phyloP scores from a whole-genome alignment of 2,113 vertebrate genomes.

The Ctenodactylus gundi region DNA sequence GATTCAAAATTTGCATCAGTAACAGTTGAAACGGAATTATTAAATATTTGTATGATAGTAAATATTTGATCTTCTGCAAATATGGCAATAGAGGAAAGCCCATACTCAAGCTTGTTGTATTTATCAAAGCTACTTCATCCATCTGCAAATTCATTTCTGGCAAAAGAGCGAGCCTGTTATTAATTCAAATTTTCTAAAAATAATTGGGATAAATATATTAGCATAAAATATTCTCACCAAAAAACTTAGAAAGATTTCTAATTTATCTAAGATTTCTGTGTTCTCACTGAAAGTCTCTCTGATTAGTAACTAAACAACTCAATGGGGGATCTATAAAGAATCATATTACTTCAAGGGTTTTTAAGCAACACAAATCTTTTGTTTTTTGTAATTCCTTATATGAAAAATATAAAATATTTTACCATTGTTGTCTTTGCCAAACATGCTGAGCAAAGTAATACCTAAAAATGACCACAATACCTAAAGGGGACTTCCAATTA shows the following conservation, averaged over 20 bases:
- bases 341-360: background rate
- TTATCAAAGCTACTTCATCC: background rate
- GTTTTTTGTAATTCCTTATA: background rate
- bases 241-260: conserved; percentile 19
- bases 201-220: conserved; percentile 36
- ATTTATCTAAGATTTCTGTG: conserved; percentile 24
- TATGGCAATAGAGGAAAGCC: background rate
- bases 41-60: background rate
- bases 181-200: conserved; percentile 43
- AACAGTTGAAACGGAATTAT: conserved; percentile 37
- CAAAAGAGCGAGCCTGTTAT: conserved; percentile 35
- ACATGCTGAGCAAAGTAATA: background rate
- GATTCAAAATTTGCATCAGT: background rate
- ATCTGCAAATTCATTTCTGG: conserved; percentile 37
- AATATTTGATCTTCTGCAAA: conserved; percentile 27
- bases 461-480: background rate
- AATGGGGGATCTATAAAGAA: background rate
- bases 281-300: background rate
- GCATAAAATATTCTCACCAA: background rate
- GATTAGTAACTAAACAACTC: background rate
- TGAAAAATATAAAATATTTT: background rate
- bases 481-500: background rate
- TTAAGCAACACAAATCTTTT: background rate
- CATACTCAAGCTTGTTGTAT: background rate
- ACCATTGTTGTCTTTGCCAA: background rate